Percentiles rank a stretch among this genome's conserved stretches.
phyloP scores from a whole-genome alignment of 2,113 vertebrate species.

The Tetrao urogallus region DNA sequence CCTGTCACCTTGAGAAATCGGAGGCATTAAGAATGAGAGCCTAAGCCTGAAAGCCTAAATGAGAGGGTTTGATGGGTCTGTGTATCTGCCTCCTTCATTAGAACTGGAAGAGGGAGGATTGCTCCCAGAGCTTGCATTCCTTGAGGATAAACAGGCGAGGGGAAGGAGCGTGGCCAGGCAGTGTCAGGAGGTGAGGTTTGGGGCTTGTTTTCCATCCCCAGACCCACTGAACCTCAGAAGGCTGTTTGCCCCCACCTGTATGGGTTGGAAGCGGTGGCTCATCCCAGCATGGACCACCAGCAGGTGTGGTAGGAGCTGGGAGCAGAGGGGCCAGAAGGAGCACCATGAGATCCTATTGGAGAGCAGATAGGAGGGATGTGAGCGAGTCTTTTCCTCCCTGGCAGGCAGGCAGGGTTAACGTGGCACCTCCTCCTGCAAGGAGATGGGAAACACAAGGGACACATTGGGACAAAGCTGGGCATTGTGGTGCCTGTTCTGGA shows the following conservation, averaged over 20 bases:
- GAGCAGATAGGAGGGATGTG: neutral
- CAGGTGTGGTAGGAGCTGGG: neutral
- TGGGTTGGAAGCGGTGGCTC: neutral
- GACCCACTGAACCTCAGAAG: neutral
- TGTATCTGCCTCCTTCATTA: slow-evolving; percentile 48
- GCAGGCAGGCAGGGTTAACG: neutral
- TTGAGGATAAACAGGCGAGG: neutral
- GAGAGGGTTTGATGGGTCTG: slow-evolving; percentile 53
- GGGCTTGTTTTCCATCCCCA: neutral
- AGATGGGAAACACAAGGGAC: neutral
- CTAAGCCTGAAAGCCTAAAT: slow-evolving; percentile 60
- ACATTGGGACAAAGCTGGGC: neutral
- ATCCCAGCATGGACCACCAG: neutral
- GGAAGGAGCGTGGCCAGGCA: neutral
- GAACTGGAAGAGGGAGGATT: neutral
- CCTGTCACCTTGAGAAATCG: slow-evolving; percentile 57
- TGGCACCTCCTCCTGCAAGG: neutral
- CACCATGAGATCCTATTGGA: neutral
- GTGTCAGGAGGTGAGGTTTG: neutral
- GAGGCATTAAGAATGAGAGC: slow-evolving; percentile 64
- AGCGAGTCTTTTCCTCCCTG: neutral
- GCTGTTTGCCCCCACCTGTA: neutral
- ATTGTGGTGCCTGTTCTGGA: neutral
- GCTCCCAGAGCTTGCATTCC: neutral
- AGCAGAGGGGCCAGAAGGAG: neutral